Percentiles rank a stretch among this genome's conserved stretches.
Conservation (phyloP, 2,797 vertebrate genomes). For the Nannoperca obscura region DNA sequence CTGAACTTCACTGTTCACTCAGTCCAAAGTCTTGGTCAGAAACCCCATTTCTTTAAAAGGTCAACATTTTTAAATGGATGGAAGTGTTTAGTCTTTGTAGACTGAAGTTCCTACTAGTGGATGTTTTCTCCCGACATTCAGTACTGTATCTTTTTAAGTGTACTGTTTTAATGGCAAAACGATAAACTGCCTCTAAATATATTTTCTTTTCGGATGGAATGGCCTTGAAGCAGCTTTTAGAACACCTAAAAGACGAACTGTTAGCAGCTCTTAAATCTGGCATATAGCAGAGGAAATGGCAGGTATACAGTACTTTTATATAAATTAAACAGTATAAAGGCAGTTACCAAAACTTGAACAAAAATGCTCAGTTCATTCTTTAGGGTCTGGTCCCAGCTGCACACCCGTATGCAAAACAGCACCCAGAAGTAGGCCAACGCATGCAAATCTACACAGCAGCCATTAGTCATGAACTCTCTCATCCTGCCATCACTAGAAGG, state of each 20-base stretch:
- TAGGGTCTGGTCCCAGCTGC: conserved; percentile 7
- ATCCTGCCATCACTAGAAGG: conserved; percentile 17
- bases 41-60: neutral
- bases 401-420: conserved; percentile 14
- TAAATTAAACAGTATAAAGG: neutral
- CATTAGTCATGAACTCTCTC: neutral
- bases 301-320: neutral
- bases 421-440: neutral
- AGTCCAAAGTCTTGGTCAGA: neutral
- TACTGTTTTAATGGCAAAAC: neutral
- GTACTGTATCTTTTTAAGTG: neutral
- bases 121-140: neutral
- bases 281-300: neutral
- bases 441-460: conserved; percentile 17
- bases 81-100: neutral
- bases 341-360: neutral
- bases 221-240: neutral
- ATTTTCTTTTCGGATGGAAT: neutral
- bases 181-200: neutral
- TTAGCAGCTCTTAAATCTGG: neutral
- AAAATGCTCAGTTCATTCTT: neutral
- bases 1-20: neutral
- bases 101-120: neutral
- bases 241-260: no score
- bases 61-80: neutral